A percentile compares a stretch with the other conserved stretches of the same genome.
Evolutionary conservation across 2,888 invertebrate species (phyloP).

Genomic region (Spodoptera exigua): DNA sequence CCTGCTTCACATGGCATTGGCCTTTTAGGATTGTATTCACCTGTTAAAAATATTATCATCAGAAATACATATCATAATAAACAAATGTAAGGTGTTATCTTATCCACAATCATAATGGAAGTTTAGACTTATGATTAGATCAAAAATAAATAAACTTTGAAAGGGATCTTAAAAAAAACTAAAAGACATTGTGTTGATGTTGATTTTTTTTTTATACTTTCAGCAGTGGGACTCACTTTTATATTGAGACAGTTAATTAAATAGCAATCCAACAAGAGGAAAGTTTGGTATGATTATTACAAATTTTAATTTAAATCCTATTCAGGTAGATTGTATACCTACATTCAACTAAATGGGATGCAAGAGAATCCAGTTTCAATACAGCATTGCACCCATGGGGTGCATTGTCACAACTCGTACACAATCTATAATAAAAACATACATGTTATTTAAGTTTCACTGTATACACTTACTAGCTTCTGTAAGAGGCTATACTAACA

Average conservation of each 20-base stretch:
- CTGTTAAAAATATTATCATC: slow-evolving; percentile 58
- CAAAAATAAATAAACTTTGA: not conserved
- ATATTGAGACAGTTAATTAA: too few relatives aligned
- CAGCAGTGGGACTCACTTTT: too few relatives aligned
- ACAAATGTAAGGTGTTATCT: slow-evolving; percentile 4
- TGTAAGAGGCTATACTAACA: too few relatives aligned
- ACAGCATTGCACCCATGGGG: slow-evolving; percentile 95
- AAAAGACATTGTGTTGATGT: too few relatives aligned
- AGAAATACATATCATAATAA: too few relatives aligned
- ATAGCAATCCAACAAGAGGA: too few relatives aligned
- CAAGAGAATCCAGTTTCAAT: slow-evolving; percentile 95
- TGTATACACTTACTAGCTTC: too few relatives aligned
- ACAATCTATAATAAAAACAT: slow-evolving; percentile 90
- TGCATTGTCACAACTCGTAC: slow-evolving; percentile 97
- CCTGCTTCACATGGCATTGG: slow-evolving; percentile 98
- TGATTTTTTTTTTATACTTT: too few relatives aligned
- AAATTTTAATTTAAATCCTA: too few relatives aligned
- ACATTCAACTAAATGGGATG: slow-evolving; percentile 97
- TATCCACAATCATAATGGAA: slow-evolving; percentile 23
- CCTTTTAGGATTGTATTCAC: slow-evolving; percentile 95
- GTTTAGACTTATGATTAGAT: slow-evolving; percentile 15
- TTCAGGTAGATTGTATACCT: slow-evolving; percentile 90
- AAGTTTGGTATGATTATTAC: too few relatives aligned
- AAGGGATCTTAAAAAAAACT: too few relatives aligned
- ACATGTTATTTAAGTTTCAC: too few relatives aligned